Evolutionary conservation across 2,113 vertebrate genomes (phyloP).

Genomic region (Danionella cerebrum): DNA sequence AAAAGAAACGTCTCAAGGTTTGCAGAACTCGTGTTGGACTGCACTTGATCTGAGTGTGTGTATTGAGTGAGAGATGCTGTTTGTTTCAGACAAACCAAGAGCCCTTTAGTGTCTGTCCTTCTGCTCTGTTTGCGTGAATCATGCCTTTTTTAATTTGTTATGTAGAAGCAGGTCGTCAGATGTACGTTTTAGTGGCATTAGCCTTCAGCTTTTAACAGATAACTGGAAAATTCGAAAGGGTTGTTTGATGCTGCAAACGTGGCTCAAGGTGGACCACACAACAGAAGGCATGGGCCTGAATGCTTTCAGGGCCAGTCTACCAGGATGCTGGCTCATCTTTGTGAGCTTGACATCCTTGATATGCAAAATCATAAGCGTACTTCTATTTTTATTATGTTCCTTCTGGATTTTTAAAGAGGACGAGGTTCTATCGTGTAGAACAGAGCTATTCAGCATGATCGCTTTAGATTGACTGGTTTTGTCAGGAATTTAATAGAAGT

Average conservation of each 20-base stretch:
- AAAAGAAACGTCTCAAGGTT: too few species aligned
- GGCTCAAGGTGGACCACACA: conserved; percentile 1
- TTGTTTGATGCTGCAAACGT: conserved; percentile 1
- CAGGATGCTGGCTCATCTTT: conserved; percentile 4
- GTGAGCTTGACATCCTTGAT: conserved; percentile 1
- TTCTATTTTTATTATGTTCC: conserved; percentile 6
- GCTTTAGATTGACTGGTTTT: conserved; percentile 15
- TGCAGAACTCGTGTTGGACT: too few species aligned
- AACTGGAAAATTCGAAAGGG: conserved; percentile 28
- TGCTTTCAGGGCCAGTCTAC: conserved; percentile 1
- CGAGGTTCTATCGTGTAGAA: not conserved
- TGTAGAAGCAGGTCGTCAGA: conserved; percentile 24
- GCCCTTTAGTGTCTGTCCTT: conserved; percentile 41
- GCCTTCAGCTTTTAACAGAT: not conserved
- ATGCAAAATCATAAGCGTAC: conserved; percentile 8
- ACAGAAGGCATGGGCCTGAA: not conserved
- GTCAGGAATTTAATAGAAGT: conserved; percentile 3
- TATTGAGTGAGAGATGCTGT: conserved; percentile 28
- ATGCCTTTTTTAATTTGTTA: conserved; percentile 29
- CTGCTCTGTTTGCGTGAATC: conserved; percentile 39
- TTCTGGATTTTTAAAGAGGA: not conserved
- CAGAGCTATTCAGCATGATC: not conserved
- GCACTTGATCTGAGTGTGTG: conserved; percentile 42
- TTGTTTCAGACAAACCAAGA: conserved; percentile 33
- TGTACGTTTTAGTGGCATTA: conserved; percentile 13